Evolutionary conservation across 2,113 vertebrate species (phyloP), one percentile per base, ranked within the genome.

Genomic region (Bettongia penicillata): DNA sequence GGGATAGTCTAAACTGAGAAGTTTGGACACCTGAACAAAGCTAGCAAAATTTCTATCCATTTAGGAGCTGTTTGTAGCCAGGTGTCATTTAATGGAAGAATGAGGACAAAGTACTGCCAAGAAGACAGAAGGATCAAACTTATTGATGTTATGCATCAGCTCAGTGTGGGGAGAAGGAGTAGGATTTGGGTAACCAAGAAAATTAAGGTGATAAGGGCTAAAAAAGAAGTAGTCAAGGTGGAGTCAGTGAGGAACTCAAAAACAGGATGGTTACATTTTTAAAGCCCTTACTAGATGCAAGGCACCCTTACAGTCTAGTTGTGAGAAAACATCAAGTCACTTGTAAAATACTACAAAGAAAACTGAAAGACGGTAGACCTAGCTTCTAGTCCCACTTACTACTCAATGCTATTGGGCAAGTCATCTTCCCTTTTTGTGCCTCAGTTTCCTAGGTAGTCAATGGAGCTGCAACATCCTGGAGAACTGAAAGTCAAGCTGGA

Each of bases 11-110:
- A 53, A 53, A 53, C 84, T 97, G 91, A 95, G 90, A 93, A 93
- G 89, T 92, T 96, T 95, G 49, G 94, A 91, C 95, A 97, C 95
- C 94, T 53, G 92, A 95, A 84, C 95, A 90, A 96, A 97, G 95
- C 92, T 97, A 47, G 57, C 94, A 93, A 93, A 95, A 89, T 96
- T 57, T 25, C 95, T 22, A 94, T 96, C 90, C 53, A 90, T 95
- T 96, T 96, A 89, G 51, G 93, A 96, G 95, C 26, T 90, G 43
- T 90, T 68, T 94, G 48, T 77, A 53, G n/a, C 19, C 52, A n/a
- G 91, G 49, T 8, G 1, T 89, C 43, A 50, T 97, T 97, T 94
- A 96, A 95, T 49, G 22, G 96, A 55, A 93, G 94, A 95, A 92
- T 90, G 95, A 16, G 48, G 49, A 50, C 47, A 68, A 93, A 43